Evolutionary conservation across 2,888 invertebrate genomes (phyloP), one percentile per base, ranked within the genome.

Genomic region (Drosophila algonquin): DNA sequence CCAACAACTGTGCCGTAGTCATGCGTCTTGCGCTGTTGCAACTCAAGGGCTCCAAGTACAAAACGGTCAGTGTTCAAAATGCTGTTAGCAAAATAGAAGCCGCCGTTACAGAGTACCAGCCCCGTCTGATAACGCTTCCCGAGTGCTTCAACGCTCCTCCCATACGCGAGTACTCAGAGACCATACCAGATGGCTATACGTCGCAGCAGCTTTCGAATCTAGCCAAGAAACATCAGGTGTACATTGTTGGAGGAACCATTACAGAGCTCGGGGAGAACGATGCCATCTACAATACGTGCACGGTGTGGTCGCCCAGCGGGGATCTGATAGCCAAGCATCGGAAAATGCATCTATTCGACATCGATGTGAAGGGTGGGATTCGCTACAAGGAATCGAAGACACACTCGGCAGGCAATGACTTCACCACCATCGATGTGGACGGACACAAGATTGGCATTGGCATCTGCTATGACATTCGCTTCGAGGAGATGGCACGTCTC

Each of bases 131-230:
- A 27, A 94, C 94, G 0, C 91, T 97, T 7, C 96, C 97, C 0
- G 99, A 99, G 92, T 98, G 98, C 91, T 99, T 98, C 89, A 99
- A 98, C 91, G 96, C 97, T 16, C 98, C 98, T n/a, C n/a, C n/a
- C n/a, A n/a, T n/a, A n/a, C n/a, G 94, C 0, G 94, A 97, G 84
- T 97, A 97, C 92, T 96, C 98, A 0, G 99, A 99, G 92, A 91
- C 92, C 18, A 94, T 99, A 57, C 98, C 98, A 0, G 92, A 93
- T 18, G 97, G 98, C 0, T 94, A 95, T 76, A 97, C 98, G 0
- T 94, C 95, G 60, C 90, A 93, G 32, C 94, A 95, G 35, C 92
- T 98, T 35, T 95, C 97, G 0, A 91, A 94, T 61, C 95, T 95
- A 24, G 98, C 98, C 0, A 95, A 94, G 75, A 95, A 96, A 71